phyloP scores from a whole-genome alignment of 2,797 vertebrate species.

The Cuniculus paca region DNA sequence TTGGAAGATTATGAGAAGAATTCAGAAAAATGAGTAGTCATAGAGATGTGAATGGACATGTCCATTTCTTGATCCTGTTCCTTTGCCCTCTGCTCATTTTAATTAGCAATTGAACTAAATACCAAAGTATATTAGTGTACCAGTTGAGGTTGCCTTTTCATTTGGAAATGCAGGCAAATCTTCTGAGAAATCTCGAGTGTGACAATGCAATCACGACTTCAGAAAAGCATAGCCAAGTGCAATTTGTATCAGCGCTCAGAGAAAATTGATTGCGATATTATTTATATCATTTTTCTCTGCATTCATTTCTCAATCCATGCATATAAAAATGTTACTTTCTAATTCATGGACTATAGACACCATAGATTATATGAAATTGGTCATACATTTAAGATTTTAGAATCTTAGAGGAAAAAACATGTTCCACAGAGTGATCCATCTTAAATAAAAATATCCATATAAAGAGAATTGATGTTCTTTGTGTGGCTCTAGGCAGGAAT shows the following conservation, averaged over 20 bases:
- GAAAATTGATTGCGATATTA: constrained; percentile 80
- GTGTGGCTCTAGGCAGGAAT: constrained; percentile 61
- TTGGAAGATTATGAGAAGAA: constrained; percentile 12
- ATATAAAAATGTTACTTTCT: constrained; percentile 80
- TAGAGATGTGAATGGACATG: not conserved
- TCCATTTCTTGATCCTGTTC: not conserved
- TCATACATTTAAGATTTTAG: constrained; percentile 81
- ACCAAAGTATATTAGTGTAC: not conserved
- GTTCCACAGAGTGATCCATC: constrained; percentile 66
- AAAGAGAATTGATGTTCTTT: constrained; percentile 77
- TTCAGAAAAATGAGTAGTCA: constrained; percentile 31
- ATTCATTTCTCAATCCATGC: constrained; percentile 71
- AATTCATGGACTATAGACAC: constrained; percentile 79
- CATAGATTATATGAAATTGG: constrained; percentile 77
- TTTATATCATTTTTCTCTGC: constrained; percentile 72
- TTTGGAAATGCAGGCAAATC: constrained; percentile 63
- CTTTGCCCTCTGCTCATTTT: not conserved
- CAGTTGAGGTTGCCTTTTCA: constrained; percentile 48
- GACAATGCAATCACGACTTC: constrained; percentile 73
- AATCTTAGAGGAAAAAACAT: constrained; percentile 80
- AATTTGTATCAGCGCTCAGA: constrained; percentile 73
- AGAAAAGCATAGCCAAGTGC: constrained; percentile 71
- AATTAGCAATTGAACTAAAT: constrained; percentile 62
- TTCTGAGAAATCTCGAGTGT: constrained; percentile 65
- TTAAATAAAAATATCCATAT: constrained; percentile 81